phyloP scores from a whole-genome alignment of 2,113 vertebrate species.

The Notiomystis cincta region DNA sequence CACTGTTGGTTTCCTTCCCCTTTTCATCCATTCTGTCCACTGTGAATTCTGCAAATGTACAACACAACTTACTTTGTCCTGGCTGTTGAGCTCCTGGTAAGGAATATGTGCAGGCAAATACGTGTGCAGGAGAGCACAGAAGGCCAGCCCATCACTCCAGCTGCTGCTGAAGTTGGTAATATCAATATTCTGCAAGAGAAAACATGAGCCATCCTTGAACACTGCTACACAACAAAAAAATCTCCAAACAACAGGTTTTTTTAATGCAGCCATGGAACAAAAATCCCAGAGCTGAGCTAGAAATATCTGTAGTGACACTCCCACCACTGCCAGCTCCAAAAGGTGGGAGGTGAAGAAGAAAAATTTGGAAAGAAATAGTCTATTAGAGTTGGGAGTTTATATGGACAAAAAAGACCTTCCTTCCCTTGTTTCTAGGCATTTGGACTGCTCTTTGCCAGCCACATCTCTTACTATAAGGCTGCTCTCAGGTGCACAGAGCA shows the following conservation, averaged over 20 bases:
- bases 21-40: not conserved
- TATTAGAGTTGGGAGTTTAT: not conserved
- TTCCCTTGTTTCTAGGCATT: not conserved
- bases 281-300: not conserved
- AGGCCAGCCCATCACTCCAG: slow-evolving; percentile 90
- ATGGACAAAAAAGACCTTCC: rapidly evolving
- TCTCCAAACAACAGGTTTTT: not conserved
- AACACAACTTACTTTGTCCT: slow-evolving; percentile 80
- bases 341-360: not conserved
- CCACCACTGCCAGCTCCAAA: not conserved
- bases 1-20: not conserved
- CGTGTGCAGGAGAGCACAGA: slow-evolving; percentile 88
- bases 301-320: not conserved
- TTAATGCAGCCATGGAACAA: not conserved
- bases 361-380: not conserved
- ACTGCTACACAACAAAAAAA: not conserved
- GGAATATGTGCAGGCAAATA: slow-evolving; percentile 92
- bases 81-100: slow-evolving; percentile 88
- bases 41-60: not conserved
- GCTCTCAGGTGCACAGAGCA: not conserved
- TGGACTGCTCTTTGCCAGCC: not conserved
- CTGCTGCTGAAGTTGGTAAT: slow-evolving; percentile 96
- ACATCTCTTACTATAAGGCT: not conserved
- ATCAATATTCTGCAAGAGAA: slow-evolving; percentile 82
- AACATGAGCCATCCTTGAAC: not conserved